Conservation (phyloP, 2,113 vertebrate species). For the Albula goreensis region DNA sequence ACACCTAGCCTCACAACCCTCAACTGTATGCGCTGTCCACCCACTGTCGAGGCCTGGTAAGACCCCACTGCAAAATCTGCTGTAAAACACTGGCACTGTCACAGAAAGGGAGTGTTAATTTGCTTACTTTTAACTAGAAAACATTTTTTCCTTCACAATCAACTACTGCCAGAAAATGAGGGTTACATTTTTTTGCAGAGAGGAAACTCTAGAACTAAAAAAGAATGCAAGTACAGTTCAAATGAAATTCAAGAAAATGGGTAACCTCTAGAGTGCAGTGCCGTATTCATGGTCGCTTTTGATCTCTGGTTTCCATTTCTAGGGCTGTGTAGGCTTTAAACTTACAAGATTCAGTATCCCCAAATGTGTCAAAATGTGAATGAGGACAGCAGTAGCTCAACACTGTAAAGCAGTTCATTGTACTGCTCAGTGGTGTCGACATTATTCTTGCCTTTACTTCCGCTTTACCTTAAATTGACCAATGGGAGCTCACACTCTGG, state of each 20-base stretch:
- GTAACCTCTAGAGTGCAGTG: not conserved
- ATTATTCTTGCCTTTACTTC: not conserved
- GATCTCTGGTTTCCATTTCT: not conserved
- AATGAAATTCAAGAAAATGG: not conserved
- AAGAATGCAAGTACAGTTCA: not conserved
- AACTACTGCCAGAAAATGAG: not conserved
- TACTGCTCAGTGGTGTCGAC: not conserved
- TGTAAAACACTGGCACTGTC: not conserved
- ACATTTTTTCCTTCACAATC: too few relatives aligned
- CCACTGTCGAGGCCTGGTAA: not conserved
- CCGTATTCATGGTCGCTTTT: not conserved
- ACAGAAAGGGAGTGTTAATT: not conserved
- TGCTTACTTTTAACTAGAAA: not conserved
- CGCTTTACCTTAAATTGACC: not conserved
- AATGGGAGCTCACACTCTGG: not conserved
- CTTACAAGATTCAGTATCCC: not conserved
- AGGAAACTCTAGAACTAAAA: not conserved
- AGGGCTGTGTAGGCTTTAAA: not conserved
- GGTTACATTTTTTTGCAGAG: not conserved
- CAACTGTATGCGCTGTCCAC: not conserved
- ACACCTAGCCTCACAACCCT: too few relatives aligned
- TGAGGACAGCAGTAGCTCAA: not conserved
- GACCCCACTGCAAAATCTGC: slow-evolving; percentile 9
- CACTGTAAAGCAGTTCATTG: not conserved
- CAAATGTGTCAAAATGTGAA: not conserved